Percentiles rank a stretch among this genome's conserved stretches.
phyloP scores from a whole-genome alignment of 2,888 invertebrate genomes.

The Chrysolina americana region DNA sequence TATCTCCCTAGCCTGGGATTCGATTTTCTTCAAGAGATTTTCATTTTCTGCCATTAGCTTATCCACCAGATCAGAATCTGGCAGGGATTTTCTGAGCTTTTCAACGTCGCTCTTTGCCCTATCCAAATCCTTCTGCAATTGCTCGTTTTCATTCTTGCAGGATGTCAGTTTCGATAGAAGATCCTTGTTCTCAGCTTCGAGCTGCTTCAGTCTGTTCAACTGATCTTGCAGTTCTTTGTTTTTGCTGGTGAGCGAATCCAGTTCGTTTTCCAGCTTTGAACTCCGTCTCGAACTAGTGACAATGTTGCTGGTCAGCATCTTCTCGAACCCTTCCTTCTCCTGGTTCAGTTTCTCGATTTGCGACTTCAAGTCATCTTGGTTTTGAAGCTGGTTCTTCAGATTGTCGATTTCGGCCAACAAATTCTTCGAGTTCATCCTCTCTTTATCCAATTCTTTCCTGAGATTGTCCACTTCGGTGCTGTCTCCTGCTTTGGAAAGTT shows the following conservation, averaged over 20 bases:
- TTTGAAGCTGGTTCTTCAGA: constrained; percentile 28
- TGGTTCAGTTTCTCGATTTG: constrained; percentile 40
- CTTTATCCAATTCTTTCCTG: constrained; percentile 24
- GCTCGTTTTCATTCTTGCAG: constrained; percentile 46
- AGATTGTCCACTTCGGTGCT: constrained; percentile 24
- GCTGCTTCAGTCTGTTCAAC: constrained; percentile 26
- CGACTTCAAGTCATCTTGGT: constrained; percentile 24
- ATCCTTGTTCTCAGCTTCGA: constrained; percentile 40
- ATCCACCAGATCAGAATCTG: constrained; percentile 45
- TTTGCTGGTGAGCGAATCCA: constrained; percentile 43
- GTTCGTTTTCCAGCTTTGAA: constrained; percentile 51
- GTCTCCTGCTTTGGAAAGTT: constrained; percentile 6
- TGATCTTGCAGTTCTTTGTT: constrained; percentile 40
- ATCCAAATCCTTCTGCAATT: constrained; percentile 37
- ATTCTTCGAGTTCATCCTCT: constrained; percentile 20
- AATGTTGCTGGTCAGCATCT: constrained; percentile 53
- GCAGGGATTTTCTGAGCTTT: constrained; percentile 47
- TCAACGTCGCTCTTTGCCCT: constrained; percentile 41
- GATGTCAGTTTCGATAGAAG: constrained; percentile 37
- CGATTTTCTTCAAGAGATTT: constrained; percentile 56
- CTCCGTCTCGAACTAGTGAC: constrained; percentile 47
- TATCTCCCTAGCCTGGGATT: constrained; percentile 55
- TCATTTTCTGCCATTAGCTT: constrained; percentile 57
- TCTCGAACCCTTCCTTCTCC: constrained; percentile 57
- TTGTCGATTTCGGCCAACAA: constrained; percentile 7